Evolutionary conservation across 2,113 vertebrate genomes (phyloP).

Genomic region (Dunckerocampus dactyliophorus): DNA sequence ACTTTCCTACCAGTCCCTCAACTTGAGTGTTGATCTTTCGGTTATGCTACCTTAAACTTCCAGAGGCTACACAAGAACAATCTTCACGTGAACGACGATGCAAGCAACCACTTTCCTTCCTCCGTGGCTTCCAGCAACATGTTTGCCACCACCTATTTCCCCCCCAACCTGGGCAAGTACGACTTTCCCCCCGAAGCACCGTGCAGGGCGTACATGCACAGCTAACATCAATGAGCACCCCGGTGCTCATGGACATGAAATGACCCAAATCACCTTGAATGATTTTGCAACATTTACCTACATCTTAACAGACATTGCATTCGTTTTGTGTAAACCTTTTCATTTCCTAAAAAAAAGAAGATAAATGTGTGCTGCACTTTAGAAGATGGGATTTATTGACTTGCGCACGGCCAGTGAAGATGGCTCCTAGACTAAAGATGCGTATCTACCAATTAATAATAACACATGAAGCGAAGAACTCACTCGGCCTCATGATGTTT

Average conservation of each 20-base stretch:
- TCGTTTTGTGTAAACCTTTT: neutral
- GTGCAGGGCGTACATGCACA: conserved; percentile 92
- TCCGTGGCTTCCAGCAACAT: conserved; percentile 88
- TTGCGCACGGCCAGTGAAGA: conserved; percentile 4
- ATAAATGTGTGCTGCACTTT: neutral
- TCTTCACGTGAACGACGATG: conserved; percentile 86
- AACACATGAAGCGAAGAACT: too few relatives aligned
- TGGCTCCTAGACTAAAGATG: conserved; percentile 8
- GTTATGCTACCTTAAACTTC: neutral
- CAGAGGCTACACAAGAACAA: conserved; percentile 98
- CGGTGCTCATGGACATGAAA: neutral
- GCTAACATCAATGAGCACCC: conserved; percentile 70
- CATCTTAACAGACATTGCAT: conserved; percentile 1
- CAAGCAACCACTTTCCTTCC: conserved; percentile 84
- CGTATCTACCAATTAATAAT: too few relatives aligned
- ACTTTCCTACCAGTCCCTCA: neutral
- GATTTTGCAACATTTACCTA: neutral
- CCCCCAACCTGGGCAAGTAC: conserved; percentile 87
- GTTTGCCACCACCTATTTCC: conserved; percentile 94
- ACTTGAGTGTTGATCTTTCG: neutral
- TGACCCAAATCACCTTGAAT: neutral
- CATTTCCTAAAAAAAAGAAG: neutral
- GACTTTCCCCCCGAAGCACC: conserved; percentile 88
- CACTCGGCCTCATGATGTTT: neutral
- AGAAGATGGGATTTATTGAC: neutral